Evolutionary conservation across 1,140 invertebrate species (phyloP).

Genomic region (Habropoda laboriosa): DNA sequence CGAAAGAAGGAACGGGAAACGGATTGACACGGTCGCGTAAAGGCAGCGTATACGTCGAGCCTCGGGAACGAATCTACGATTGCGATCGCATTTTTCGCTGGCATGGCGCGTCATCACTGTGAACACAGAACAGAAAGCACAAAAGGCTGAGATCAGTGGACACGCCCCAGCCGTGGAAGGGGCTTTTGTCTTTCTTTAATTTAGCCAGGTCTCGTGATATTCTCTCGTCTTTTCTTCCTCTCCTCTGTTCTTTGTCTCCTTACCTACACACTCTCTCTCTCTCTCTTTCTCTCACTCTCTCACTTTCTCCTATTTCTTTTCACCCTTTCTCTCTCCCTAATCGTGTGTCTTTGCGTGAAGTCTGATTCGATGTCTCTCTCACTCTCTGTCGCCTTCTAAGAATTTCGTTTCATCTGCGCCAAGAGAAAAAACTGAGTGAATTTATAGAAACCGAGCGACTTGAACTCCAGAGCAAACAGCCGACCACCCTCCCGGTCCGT

Average conservation of each 20-base stretch:
- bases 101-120: slow-evolving; percentile 75
- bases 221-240: slow-evolving; percentile 9
- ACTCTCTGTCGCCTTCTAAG: slow-evolving; percentile 67
- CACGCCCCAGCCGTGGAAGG: slow-evolving; percentile 44
- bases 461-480: slow-evolving; percentile 17
- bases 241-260: slow-evolving; percentile 15
- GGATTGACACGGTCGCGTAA: slow-evolving; percentile 31
- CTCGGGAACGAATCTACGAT: slow-evolving; percentile 33
- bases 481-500: slow-evolving; percentile 3
- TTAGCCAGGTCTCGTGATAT: slow-evolving; percentile 39
- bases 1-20: too few species aligned
- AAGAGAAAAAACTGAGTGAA: slow-evolving; percentile 53
- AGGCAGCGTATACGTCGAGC: slow-evolving; percentile 13
- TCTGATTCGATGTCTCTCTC: slow-evolving; percentile 63
- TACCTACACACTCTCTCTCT: too few species aligned
- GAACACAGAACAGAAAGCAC: slow-evolving; percentile 75
- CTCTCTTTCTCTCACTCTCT: slow-evolving; percentile 31
- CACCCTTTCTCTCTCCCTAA: slow-evolving; percentile 33
- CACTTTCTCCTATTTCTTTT: slow-evolving; percentile 24
- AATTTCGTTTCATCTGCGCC: slow-evolving; percentile 66
- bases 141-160: slow-evolving; percentile 74
- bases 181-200: slow-evolving; percentile 16
- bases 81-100: slow-evolving; percentile 47
- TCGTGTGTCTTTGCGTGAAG: slow-evolving; percentile 42
- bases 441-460: not conserved